Evolutionary conservation across 2,888 invertebrate genomes (phyloP).

Genomic region (Agrotis puta): DNA sequence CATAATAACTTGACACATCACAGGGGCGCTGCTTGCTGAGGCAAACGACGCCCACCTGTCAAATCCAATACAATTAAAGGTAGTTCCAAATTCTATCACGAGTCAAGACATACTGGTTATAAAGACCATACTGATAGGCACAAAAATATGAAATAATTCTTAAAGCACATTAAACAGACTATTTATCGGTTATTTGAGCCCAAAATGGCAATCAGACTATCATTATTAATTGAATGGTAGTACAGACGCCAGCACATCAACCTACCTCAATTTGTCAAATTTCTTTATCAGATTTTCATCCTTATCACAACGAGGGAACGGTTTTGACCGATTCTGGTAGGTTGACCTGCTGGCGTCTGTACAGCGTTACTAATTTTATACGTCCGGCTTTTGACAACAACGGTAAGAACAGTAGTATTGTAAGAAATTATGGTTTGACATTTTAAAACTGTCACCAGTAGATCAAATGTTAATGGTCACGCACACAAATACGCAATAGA

Average conservation of each 20-base stretch:
- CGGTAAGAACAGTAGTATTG: constrained; percentile 15
- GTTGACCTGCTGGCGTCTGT: no score
- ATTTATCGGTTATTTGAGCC: constrained; percentile 53
- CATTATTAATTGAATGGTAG: constrained; percentile 48
- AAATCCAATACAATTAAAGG: constrained; percentile 1
- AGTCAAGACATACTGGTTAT: neutral
- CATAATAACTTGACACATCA: neutral
- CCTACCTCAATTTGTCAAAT: no score
- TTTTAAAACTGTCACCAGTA: constrained; percentile 8
- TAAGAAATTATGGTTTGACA: constrained; percentile 2
- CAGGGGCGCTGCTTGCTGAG: neutral
- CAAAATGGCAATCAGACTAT: constrained; percentile 43
- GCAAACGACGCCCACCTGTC: neutral
- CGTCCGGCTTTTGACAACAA: constrained; percentile 26
- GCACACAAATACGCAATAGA: neutral
- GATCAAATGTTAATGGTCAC: neutral
- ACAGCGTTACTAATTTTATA: constrained; percentile 45
- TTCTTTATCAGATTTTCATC: no score
- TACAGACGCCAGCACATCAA: no score
- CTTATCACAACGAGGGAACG: no score
- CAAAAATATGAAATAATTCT: constrained; percentile 37
- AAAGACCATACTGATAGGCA: neutral
- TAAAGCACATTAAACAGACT: constrained; percentile 38
- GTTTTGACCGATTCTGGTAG: no score
- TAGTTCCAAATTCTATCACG: neutral